These are phyloP conservation scores for Periophthalmus magnuspinnatus DNA, from an alignment of 2,797 vertebrate species.

Conservation along the genomic window DNA sequence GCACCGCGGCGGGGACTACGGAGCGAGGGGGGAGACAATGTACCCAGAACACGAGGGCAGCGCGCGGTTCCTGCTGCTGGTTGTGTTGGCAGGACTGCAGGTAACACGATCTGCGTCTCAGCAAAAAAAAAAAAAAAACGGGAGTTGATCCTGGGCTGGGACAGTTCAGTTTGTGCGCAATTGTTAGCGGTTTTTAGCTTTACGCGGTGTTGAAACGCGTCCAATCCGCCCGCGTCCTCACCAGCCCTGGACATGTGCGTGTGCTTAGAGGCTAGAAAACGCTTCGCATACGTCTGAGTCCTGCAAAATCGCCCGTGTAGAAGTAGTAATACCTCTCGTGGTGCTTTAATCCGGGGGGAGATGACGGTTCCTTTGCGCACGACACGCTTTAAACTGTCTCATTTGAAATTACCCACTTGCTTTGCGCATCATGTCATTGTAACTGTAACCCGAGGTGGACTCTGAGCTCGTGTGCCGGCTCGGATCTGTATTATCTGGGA, in stretches of 20 bases:
- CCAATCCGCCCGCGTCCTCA: neutral
- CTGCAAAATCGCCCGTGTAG: slow-evolving; percentile 1
- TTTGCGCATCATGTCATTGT: neutral
- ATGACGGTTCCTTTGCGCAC: slow-evolving; percentile 22
- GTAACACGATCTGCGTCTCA: slow-evolving; percentile 55
- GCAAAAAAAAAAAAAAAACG: too few relatives aligned
- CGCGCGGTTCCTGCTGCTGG: slow-evolving; percentile 66
- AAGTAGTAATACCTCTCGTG: slow-evolving; percentile 7
- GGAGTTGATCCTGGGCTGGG: slow-evolving; percentile 58
- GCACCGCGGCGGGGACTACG: slow-evolving; percentile 40
- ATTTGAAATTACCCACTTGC: neutral
- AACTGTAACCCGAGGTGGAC: neutral
- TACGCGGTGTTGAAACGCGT: neutral
- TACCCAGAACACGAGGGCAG: slow-evolving; percentile 66
- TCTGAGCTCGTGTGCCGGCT: neutral
- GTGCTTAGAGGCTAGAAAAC: slow-evolving; percentile 11
- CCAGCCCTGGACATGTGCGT: slow-evolving; percentile 17
- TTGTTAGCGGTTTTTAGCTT: slow-evolving; percentile 14
- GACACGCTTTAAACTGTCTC: slow-evolving; percentile 10
- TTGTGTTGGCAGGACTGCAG: slow-evolving; percentile 76
- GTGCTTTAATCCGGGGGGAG: neutral
- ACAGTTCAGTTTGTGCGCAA: slow-evolving; percentile 42
- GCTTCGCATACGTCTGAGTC: neutral
- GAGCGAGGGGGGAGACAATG: slow-evolving; percentile 55
- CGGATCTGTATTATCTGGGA: slow-evolving; percentile 21